phyloP scores from a whole-genome alignment of 2,797 vertebrate genomes.

The Pogoniulus pusillus region DNA sequence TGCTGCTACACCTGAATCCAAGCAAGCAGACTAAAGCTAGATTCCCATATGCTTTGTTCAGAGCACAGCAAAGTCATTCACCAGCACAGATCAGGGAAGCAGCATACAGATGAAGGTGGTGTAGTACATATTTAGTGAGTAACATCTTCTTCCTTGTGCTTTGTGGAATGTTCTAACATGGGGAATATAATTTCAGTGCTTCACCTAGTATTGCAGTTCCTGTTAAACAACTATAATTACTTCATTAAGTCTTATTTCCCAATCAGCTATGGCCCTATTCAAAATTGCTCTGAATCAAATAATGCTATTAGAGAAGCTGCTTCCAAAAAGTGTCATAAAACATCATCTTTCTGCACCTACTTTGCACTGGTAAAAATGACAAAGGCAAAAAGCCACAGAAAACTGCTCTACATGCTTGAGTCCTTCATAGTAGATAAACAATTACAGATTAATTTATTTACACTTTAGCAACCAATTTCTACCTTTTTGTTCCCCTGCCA shows the following conservation, averaged over 20 bases:
- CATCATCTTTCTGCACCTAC: not conserved
- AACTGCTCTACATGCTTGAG: not conserved
- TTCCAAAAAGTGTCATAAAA: not conserved
- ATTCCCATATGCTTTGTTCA: not conserved
- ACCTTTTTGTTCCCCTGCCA: not conserved
- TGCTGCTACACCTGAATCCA: not conserved
- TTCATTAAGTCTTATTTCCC: slow-evolving; percentile 1
- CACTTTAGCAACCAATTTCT: not conserved
- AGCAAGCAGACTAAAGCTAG: not conserved
- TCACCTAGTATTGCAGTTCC: not conserved
- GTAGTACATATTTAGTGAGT: not conserved
- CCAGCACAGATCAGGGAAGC: not conserved
- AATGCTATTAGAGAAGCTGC: not conserved
- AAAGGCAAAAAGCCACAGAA: not conserved
- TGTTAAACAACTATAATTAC: not conserved
- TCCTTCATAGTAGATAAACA: not conserved
- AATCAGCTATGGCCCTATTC: not conserved
- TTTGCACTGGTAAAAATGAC: not conserved
- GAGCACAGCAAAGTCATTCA: not conserved
- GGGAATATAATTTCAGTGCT: not conserved
- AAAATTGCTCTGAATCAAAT: not conserved
- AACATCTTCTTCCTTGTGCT: not conserved
- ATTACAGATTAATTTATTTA: not conserved
- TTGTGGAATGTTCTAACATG: not conserved
- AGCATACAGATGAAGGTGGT: not conserved